Conservation (phyloP, 2,797 vertebrate species). For the Octomys mimax region DNA sequence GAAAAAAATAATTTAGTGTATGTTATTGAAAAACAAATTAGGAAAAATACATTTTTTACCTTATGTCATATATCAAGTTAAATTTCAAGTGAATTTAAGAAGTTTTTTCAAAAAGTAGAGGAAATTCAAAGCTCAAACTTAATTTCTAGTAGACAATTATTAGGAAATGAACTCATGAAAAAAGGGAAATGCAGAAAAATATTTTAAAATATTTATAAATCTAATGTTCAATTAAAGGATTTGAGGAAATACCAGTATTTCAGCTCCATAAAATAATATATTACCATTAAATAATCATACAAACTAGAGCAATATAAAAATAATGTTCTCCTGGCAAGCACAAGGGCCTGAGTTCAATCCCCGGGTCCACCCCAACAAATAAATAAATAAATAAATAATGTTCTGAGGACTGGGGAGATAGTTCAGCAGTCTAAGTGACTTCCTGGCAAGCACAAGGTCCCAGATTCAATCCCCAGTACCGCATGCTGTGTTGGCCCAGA, state of each 20-base stretch:
- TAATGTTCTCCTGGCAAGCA: not conserved
- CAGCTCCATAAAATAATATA: not conserved
- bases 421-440: too few relatives aligned
- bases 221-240: conserved; percentile 35
- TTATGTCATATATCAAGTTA: not conserved
- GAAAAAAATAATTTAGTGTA: conserved; percentile 22
- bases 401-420: not conserved
- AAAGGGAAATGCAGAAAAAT: conserved; percentile 37
- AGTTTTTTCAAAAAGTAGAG: not conserved
- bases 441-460: too few relatives aligned
- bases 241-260: conserved; percentile 8
- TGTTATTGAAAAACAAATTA: conserved; percentile 6
- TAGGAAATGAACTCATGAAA: conserved; percentile 38
- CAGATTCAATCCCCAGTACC: too few relatives aligned
- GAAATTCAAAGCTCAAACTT: conserved; percentile 34
- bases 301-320: conserved; percentile 36
- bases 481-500: too few relatives aligned
- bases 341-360: too few relatives aligned
- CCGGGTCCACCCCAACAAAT: too few relatives aligned
- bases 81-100: conserved; percentile 16
- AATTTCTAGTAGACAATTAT: conserved; percentile 31
- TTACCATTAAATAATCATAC: conserved; percentile 5
- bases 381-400: conserved; percentile 6
- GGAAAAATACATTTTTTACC: not conserved
- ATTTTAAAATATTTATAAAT: not conserved